Conservation (phyloP, 2,797 vertebrate genomes). For the Pyrocephalus nanus region DNA sequence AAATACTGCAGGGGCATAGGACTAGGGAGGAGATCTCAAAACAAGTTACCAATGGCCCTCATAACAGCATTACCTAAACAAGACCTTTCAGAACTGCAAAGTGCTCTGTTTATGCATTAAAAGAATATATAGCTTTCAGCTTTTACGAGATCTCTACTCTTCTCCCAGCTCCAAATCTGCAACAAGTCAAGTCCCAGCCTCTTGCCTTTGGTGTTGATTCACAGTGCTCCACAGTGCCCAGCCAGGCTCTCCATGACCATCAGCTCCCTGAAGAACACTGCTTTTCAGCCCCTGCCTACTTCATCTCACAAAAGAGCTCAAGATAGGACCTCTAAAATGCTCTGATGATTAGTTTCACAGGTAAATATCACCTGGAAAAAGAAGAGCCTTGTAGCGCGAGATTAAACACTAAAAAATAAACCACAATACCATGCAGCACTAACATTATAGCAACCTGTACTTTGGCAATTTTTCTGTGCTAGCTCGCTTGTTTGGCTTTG, state of each 20-base stretch:
- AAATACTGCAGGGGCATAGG: not conserved
- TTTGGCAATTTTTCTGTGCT: not conserved
- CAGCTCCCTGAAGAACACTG: fast-evolving
- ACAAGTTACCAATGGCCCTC: fast-evolving
- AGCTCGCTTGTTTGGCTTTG: not conserved
- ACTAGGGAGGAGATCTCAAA: not conserved
- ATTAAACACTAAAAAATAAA: not conserved
- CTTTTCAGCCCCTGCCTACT: not conserved
- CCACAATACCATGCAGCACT: not conserved
- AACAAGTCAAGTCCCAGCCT: not conserved
- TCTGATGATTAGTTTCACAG: not conserved
- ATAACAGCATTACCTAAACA: not conserved
- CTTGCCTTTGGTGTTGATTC: not conserved
- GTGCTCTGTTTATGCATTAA: not conserved
- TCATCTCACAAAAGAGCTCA: not conserved
- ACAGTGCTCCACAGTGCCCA: not conserved
- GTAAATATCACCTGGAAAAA: not conserved
- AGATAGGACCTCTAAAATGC: not conserved
- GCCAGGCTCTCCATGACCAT: fast-evolving
- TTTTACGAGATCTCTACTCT: not conserved
- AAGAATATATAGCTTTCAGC: not conserved
- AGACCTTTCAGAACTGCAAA: not conserved
- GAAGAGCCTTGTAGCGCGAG: fast-evolving
- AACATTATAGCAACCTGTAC: not conserved
- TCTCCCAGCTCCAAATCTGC: not conserved